Conservation (phyloP, 2,113 vertebrate genomes). For the Otocyon megalotis region DNA sequence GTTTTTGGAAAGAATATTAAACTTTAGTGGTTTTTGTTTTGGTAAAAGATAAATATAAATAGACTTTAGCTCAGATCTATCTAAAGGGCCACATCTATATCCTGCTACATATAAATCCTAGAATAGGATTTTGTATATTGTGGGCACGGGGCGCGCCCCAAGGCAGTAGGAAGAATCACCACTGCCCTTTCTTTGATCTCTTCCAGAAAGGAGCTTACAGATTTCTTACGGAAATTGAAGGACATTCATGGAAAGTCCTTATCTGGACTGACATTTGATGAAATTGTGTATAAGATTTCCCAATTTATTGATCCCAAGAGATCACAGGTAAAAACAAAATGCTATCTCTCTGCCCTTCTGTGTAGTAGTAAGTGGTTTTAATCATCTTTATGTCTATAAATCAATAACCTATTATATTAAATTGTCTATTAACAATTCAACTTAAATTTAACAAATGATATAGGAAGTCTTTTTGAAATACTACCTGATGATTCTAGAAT, state of each 20-base stretch:
- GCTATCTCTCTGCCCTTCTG: background rate
- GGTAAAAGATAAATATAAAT: conserved; percentile 29
- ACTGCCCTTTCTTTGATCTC: conserved; percentile 38
- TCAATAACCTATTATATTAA: background rate
- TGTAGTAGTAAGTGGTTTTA: background rate
- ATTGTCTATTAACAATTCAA: conserved; percentile 30
- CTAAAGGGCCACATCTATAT: background rate
- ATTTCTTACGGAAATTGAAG: conserved; percentile 77
- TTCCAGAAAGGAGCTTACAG: conserved; percentile 79
- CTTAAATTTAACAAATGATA: conserved; percentile 5
- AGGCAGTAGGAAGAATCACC: background rate
- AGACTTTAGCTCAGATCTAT: conserved; percentile 2
- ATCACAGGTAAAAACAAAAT: conserved; percentile 74
- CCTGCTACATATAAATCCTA: background rate
- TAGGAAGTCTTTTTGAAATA: conserved; percentile 41
- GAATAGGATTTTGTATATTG: background rate
- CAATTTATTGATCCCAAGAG: conserved; percentile 79
- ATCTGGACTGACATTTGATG: conserved; percentile 81
- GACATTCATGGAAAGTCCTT: conserved; percentile 79
- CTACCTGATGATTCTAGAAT: background rate
- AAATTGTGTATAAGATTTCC: conserved; percentile 82
- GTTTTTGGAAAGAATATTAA: conserved; percentile 30
- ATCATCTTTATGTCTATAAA: background rate
- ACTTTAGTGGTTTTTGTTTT: conserved; percentile 53
- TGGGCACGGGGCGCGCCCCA: background rate